Base-by-base conservation (phyloP, 1,140 invertebrate genomes). In the Cyrtorhinus lividipennis region DNA sequence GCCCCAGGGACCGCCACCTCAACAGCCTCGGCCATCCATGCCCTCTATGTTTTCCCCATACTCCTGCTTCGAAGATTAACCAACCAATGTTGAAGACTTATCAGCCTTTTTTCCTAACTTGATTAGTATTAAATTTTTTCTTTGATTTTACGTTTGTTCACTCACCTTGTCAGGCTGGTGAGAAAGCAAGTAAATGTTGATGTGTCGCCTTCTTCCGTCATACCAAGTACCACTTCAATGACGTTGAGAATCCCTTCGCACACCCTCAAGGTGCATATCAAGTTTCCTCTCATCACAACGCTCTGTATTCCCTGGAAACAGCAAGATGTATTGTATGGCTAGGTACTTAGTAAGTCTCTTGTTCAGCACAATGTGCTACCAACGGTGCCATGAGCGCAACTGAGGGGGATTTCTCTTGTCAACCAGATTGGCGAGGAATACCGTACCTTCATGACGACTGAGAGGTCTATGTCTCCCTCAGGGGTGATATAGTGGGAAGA, bases 401-500 rank as follows among this genome's bases (percentile, higher is more conserved):
- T n/a, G n/a, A n/a, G n/a, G n/a, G n/a, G n/a, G n/a, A n/a, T n/a
- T n/a, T n/a, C n/a, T n/a, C n/a, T n/a, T n/a, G n/a, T n/a, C n/a
- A n/a, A n/a, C n/a, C n/a, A n/a, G n/a, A n/a, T n/a, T n/a, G n/a
- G n/a, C n/a, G n/a, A n/a, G n/a, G n/a, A n/a, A n/a, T n/a, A n/a
- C n/a, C 48, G 65, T 76, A 88, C 87, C 79, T 92, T 90, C 15
- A 99, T 74, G 1, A 98, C 84, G 8, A 98, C 87, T 73, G 87
- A 83, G 65, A 91, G 83, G 74, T 96, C 90, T 46, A 99, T 85
- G 70, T 94, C 87, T 0, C 96, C 96, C 70, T 97, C 91, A 69
- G 87, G 86, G 25, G 93, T 95, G 25, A 98, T 96, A 68, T 97
- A 99, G 72, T 84, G 83, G 15, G 84, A 75, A 0, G 93, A 92